These are phyloP conservation scores for Ictalurus punctatus DNA, from an alignment of 2,113 vertebrate genomes.

Conservation along the genomic window DNA sequence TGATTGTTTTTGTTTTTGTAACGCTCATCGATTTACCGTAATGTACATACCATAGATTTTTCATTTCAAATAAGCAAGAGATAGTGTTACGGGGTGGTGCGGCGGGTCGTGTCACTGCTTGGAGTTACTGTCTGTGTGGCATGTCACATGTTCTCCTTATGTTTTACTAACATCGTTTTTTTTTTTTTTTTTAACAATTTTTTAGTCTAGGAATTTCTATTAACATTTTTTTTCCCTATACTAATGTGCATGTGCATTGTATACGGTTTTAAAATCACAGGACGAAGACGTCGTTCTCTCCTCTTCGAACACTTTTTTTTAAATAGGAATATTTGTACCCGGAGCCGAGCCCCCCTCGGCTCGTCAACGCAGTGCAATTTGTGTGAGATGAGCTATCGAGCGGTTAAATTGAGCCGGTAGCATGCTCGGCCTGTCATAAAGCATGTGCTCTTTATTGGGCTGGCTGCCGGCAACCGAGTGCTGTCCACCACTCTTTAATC, in stretches of 20 bases:
- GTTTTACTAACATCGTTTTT: neutral
- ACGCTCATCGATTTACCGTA: neutral
- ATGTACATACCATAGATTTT: neutral
- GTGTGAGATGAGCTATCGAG: constrained; percentile 73
- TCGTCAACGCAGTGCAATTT: constrained; percentile 64
- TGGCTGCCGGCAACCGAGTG: constrained; percentile 30
- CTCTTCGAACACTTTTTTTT: neutral
- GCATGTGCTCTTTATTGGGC: constrained; percentile 71
- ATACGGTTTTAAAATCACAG: neutral
- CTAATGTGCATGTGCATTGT: neutral
- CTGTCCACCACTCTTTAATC: constrained; percentile 62
- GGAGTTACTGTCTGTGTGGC: neutral
- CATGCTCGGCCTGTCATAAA: constrained; percentile 74
- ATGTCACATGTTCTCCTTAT: neutral
- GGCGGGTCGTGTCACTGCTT: too few relatives aligned
- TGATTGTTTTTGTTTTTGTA: neutral
- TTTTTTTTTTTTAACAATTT: neutral
- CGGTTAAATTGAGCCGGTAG: constrained; percentile 62
- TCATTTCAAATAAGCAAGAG: neutral
- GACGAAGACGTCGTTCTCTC: constrained; percentile 33
- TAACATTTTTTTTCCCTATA: neutral
- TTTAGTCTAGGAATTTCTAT: neutral
- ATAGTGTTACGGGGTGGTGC: neutral
- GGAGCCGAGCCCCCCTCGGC: constrained; percentile 43
- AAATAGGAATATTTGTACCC: constrained; percentile 34